These are phyloP conservation scores for Lycophotia porphyrea DNA, from an alignment of 2,888 invertebrate species.

Conservation along the genomic window DNA sequence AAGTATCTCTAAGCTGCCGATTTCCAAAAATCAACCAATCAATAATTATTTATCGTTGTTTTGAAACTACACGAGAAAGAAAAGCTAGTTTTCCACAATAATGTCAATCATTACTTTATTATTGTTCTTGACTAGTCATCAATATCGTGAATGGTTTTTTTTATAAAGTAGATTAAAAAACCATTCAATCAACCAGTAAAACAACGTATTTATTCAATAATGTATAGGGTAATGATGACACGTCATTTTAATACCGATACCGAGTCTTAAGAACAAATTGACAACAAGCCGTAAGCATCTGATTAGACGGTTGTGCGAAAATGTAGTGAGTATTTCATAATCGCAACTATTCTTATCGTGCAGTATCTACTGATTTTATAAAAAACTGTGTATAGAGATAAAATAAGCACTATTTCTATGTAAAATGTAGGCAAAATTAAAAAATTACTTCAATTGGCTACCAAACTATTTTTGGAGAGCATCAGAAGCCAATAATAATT, in stretches of 20 bases:
- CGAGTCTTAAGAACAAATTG: constrained; percentile 15
- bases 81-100: not conserved
- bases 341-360: constrained; percentile 31
- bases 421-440: constrained; percentile 9
- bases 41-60: not conserved
- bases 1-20: not conserved
- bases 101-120: not conserved
- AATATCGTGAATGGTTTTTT: constrained; percentile 10
- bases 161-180: not conserved
- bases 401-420: constrained; percentile 24
- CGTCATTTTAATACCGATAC: constrained; percentile 19
- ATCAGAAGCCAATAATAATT: constrained; percentile 15
- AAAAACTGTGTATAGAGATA: constrained; percentile 28
- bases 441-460: constrained; percentile 9
- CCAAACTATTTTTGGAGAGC: constrained; percentile 10
- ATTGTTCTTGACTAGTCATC: not conserved
- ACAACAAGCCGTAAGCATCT: constrained; percentile 29
- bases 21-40: not conserved
- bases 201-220: not conserved
- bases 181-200: constrained; percentile 7
- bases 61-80: not conserved
- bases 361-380: constrained; percentile 3
- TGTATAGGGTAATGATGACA: constrained; percentile 26
- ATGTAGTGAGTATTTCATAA: constrained; percentile 19
- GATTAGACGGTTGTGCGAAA: constrained; percentile 46